Base-by-base conservation (phyloP, 2,797 vertebrate genomes). In the Peromyscus attwateri region DNA sequence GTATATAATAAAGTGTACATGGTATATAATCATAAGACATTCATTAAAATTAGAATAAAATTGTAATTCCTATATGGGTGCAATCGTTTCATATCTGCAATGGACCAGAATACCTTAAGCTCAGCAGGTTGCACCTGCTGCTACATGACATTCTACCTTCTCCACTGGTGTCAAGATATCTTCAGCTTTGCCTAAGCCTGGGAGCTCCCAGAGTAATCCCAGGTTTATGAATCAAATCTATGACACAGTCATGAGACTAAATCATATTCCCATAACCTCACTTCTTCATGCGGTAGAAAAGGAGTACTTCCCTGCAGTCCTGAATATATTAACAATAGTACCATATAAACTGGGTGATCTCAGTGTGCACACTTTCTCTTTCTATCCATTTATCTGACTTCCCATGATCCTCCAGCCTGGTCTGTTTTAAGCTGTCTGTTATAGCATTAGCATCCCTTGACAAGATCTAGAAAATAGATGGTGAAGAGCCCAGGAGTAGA, bases 41-140 rank as follows among this genome's bases (percentile, higher is more conserved):
- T 52, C 49, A 79, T 89, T 92, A 57, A 88, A 81, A 88, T n/a
- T 84, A 81, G 95, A 73, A 29, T 10, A 12, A 55, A 55, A 55
- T 55, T 55, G 16, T 55, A 55, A 55, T 79, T 85, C 25, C 29
- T 62, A 7, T 29, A 14, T 81, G 29, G 1, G 23, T 1, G 1
- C 6, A 93, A 10, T 11, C 75, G 6, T 14, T 71, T 88, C 75
- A 19, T 79, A 89, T 0, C 77, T 3, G 6, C 23, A 87, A 31
- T 31, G 49, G 25, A 6, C 17, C 46, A 19, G 12, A 73, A 68
- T 29, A 13, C 8, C 4, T 40, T 10, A 75, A 60, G 10, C 0
- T 11, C 25, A 57, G 40, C 2, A 73, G 3, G 1, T 4, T 49
- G 14, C 10, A 3, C 34, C 31, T 34, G n/a, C 2, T 60, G 17